These are phyloP conservation scores for Netelia fuscicornis DNA, from an alignment of 2,888 invertebrate genomes.

Conservation along the genomic window DNA sequence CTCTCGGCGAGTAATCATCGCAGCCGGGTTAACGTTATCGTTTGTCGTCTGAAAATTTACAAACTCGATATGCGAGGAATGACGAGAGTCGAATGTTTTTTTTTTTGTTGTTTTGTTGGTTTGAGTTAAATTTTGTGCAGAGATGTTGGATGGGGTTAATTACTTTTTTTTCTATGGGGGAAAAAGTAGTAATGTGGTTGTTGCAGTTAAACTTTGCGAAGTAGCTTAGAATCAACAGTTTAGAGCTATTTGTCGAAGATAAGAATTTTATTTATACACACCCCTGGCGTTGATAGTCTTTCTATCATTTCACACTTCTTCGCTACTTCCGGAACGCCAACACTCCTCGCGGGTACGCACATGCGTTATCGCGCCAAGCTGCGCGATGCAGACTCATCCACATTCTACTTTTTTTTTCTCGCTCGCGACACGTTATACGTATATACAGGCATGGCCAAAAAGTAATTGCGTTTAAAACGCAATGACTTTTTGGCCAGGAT, in stretches of 20 bases:
- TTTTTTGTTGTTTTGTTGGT: not conserved
- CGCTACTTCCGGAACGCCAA: slow-evolving; percentile 73
- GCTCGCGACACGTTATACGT: not conserved
- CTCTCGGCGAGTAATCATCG: slow-evolving; percentile 48
- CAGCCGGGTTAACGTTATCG: slow-evolving; percentile 45
- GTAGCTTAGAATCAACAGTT: slow-evolving; percentile 63
- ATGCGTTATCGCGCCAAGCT: slow-evolving; percentile 61
- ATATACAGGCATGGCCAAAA: not conserved
- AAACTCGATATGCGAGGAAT: not conserved
- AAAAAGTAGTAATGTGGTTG: not conserved
- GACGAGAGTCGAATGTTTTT: not conserved
- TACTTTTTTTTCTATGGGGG: not conserved
- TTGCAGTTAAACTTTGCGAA: slow-evolving; percentile 5
- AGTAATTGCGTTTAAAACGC: no score
- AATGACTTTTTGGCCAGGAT: no score
- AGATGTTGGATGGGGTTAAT: no score
- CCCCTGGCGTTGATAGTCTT: slow-evolving; percentile 60
- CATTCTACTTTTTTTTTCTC: slow-evolving; percentile 1
- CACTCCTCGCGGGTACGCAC: slow-evolving; percentile 58
- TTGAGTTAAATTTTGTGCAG: no score
- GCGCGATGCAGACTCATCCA: slow-evolving; percentile 26
- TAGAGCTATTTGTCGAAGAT: slow-evolving; percentile 64
- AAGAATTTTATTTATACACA: slow-evolving; percentile 64
- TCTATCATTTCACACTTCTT: slow-evolving; percentile 69
- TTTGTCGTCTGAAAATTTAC: slow-evolving; percentile 13